Base-by-base conservation (phyloP, 2,888 invertebrate species). In the Agriopis leucophaearia region DNA sequence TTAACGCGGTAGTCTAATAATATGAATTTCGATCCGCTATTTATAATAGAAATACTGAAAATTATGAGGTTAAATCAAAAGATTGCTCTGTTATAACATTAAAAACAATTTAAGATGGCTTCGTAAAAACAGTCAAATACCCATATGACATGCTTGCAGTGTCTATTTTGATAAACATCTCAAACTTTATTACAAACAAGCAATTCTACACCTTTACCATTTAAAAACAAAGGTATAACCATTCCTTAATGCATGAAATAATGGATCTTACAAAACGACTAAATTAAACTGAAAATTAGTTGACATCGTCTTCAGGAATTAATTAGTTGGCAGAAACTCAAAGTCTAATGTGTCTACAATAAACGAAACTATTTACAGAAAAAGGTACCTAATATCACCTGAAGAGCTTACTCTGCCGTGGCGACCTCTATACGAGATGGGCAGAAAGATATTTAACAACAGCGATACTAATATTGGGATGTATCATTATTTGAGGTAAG, bases 361-460 rank as follows among this genome's bases (percentile, higher is more conserved):
- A 52, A 65, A 63, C 66, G 50, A 51, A 69, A 44, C 68, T 68
- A 45, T 64, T 87, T 86, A 69, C 83, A 98, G 98, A 80, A 98
- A 98, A 91, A 95, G 95, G 75, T 95, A 96, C 80, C 90, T 98
- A 72, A 88, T 99, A 73, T 95, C 96, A 4, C 96, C 97, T 44
- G 95, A 96, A 68, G 99, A 99, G 71, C 84, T 99, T 65, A 95
- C 95, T 68, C 91, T 99, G 70, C 96, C 96, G 60, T 99, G 99
- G 99, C 94, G 96, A 75, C 98, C 98, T 12, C 90, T 99, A 9
- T 97, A 97, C 84, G 95, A 96, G 8, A 85, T 97, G 51, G 95
- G 95, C 64, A 89, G 94, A 74, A 94, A 94, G 75, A 91, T 96
- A 70, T 94, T 95, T 77, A 94, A 95, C 73, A 94, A 93, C 71